phyloP scores from a whole-genome alignment of 2,113 vertebrate genomes.

The Nansenia antarctica region DNA sequence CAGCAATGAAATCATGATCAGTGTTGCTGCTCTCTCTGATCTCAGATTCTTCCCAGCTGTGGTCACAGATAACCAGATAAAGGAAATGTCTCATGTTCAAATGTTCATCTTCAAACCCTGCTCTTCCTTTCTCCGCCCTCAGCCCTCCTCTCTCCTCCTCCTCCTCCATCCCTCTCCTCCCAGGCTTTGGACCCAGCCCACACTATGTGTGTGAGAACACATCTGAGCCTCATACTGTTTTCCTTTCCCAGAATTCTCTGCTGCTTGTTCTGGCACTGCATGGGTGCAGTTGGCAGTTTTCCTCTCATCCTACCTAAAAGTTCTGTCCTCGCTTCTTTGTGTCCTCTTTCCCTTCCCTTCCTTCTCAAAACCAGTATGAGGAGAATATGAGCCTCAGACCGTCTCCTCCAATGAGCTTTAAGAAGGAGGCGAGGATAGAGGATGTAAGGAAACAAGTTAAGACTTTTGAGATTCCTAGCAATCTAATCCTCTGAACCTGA shows the following conservation, averaged over 20 bases:
- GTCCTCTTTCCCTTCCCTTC: too few relatives aligned
- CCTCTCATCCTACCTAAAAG: slow-evolving; percentile 6
- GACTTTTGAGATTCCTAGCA: too few relatives aligned
- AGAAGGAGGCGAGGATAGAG: too few relatives aligned
- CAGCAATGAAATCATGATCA: background rate
- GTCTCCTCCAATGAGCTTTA: too few relatives aligned
- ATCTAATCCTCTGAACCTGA: too few relatives aligned
- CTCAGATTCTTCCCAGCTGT: background rate
- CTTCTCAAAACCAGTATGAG: too few relatives aligned
- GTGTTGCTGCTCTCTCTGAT: background rate
- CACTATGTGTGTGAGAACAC: slow-evolving; percentile 19
- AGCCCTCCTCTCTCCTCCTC: slow-evolving; percentile 25
- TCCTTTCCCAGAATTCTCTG: slow-evolving; percentile 47
- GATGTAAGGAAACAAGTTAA: too few relatives aligned
- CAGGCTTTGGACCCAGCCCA: slow-evolving; percentile 22
- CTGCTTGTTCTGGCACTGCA: slow-evolving; percentile 38
- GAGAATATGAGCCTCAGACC: too few relatives aligned
- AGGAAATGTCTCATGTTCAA: background rate
- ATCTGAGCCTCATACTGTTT: slow-evolving; percentile 54
- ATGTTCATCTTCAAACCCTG: background rate
- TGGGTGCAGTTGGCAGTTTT: slow-evolving; percentile 28
- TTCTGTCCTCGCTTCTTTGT: background rate
- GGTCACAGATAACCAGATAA: background rate
- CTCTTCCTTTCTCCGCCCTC: background rate
- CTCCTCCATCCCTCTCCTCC: slow-evolving; percentile 1